Evolutionary conservation across 2,797 vertebrate genomes (phyloP), one percentile per base, ranked within the genome.

Genomic region (Lithobates sylvaticus): DNA sequence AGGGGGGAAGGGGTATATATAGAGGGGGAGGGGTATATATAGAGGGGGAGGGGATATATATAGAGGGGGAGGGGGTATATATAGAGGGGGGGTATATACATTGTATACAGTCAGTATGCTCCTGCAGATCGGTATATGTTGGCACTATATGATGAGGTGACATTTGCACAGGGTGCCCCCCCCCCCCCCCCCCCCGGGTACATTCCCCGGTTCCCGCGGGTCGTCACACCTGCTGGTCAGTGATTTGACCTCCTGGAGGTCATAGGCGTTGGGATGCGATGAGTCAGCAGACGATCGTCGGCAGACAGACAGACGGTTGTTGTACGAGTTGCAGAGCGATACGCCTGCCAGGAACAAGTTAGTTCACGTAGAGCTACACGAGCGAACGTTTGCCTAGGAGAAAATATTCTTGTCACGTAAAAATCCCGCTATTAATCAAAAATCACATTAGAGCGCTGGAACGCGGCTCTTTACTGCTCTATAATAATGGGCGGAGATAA

Each of bases 361-460:
- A 89, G 92, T 90, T 94, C 89, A 92, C 91, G 92, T 93, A 89
- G 91, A 91, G 89, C 90, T 90, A 88, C 86, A 89, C 86, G 84
- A 85, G 88, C 88, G 21, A 88, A 88, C 88, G 68, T 94, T 92
- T 90, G 91, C 92, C 92, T 91, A 89, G 89, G 83, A 94, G 92
- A 95, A 65, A 94, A 94, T 94, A 95, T 95, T 96, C 94, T 94
- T 94, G 94, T 95, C 94, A 95, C 94, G 95, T 94, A 93, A 94
- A 94, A 95, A 91, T 91, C 92, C 90, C 90, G 87, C 89, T 92
- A 93, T 95, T 95, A 95, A 95, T 95, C 94, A 95, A 94, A 95
- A 95, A 95, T 95, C 94, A 95, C 89, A 96, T 95, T 95, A 95
- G 87, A 91, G 90, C 93, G 90, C 89, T 92, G 93, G 92, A 94